phyloP scores from a whole-genome alignment of 2,797 vertebrate genomes.

The Mastacembelus armatus region DNA sequence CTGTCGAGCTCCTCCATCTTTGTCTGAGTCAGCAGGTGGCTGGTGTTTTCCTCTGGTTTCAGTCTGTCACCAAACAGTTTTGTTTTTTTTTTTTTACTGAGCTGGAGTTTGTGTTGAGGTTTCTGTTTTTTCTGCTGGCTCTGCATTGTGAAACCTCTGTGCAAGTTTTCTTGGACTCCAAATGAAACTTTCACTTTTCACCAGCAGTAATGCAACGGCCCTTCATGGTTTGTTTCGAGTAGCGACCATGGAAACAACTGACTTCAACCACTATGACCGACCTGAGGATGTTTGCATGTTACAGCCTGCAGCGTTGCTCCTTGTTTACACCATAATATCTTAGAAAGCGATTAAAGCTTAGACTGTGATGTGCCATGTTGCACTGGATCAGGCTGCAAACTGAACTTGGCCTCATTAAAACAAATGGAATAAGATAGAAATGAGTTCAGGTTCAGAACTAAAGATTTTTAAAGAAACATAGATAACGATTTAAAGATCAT shows the following conservation, averaged over 20 bases:
- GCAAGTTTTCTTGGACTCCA: constrained; percentile 5
- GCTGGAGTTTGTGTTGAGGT: constrained; percentile 20
- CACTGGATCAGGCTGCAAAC: no score
- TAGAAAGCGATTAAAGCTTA: no score
- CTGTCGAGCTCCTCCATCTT: neutral
- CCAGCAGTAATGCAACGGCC: neutral
- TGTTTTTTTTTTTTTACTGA: neutral
- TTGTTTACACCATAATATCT: no score
- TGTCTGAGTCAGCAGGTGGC: constrained; percentile 18
- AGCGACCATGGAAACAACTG: neutral
- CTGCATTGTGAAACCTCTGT: constrained; percentile 6
- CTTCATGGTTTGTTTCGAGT: constrained; percentile 5
- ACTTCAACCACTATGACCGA: neutral
- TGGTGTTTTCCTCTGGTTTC: constrained; percentile 27
- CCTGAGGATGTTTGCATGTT: neutral
- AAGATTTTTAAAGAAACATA: no score
- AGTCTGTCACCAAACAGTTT: constrained; percentile 6
- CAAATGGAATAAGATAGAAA: no score
- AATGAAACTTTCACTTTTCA: constrained; percentile 44
- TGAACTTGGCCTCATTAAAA: no score
- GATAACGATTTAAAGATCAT: no score
- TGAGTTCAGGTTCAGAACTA: no score
- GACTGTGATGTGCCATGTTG: no score
- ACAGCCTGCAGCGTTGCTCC: neutral
- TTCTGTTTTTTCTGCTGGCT: constrained; percentile 22